Evolutionary conservation across 2,888 invertebrate species (phyloP).

Genomic region (Cephus sareptanus): DNA sequence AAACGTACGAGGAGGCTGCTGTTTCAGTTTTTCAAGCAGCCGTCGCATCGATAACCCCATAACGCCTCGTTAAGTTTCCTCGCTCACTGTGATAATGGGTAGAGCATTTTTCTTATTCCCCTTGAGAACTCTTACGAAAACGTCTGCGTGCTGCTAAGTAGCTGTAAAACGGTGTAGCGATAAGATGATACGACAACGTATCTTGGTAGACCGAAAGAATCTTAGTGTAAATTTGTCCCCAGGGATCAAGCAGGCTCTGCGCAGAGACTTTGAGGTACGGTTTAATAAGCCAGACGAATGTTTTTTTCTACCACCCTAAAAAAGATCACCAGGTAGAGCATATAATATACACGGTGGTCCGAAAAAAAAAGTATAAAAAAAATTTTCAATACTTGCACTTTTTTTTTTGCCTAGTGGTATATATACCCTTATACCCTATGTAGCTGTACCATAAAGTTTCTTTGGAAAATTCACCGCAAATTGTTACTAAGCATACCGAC

Average conservation of each 20-base stretch:
- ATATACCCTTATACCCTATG: background rate
- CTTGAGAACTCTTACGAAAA: background rate
- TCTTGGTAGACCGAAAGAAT: background rate
- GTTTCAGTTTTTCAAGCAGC: background rate
- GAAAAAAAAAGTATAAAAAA: background rate
- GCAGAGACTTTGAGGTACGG: background rate
- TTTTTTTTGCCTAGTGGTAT: background rate
- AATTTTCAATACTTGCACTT: background rate
- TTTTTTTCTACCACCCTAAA: background rate
- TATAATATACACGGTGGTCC: background rate
- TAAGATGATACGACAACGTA: background rate
- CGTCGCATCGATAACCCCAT: background rate
- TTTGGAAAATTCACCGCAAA: background rate
- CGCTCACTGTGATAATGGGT: background rate
- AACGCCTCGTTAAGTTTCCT: background rate
- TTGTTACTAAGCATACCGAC: background rate
- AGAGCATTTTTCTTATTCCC: background rate
- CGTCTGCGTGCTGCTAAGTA: background rate
- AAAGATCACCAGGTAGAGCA: background rate
- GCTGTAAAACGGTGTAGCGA: background rate
- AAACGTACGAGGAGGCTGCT: background rate
- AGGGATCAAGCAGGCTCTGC: background rate
- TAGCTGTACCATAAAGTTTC: background rate
- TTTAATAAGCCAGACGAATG: background rate
- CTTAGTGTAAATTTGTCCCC: background rate